A percentile compares a stretch with the other conserved stretches of the same genome.
Conservation (phyloP, 2,888 invertebrate species). For the Hoplodrina blanda region DNA sequence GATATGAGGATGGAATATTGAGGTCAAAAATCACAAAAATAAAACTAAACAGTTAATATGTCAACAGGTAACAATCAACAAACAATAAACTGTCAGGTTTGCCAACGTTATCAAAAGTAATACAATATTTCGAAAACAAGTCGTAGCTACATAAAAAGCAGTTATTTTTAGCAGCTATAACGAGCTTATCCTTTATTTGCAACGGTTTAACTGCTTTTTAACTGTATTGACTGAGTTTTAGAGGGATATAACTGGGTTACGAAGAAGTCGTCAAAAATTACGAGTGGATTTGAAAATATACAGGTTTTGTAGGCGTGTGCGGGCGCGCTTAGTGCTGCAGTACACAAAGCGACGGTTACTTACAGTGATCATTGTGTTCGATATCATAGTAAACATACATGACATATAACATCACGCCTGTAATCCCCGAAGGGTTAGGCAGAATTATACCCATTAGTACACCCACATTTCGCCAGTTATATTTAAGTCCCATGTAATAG, state of each 20-base stretch:
- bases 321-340: background rate
- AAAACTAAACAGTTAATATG: background rate
- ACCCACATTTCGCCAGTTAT: too few relatives aligned
- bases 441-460: too few relatives aligned
- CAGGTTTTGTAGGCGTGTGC: accelerated
- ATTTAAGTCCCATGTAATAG: too few relatives aligned
- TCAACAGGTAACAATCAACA: conserved; percentile 3
- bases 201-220: conserved; percentile 37
- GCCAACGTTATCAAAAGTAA: conserved; percentile 5
- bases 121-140: conserved; percentile 8
- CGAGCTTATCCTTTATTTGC: conserved; percentile 9
- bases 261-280: conserved; percentile 11
- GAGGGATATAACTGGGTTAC: conserved; percentile 26
- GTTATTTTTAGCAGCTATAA: conserved; percentile 34
- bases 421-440: too few relatives aligned
- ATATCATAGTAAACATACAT: too few relatives aligned
- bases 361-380: too few relatives aligned
- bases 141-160: conserved; percentile 17
- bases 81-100: conserved; percentile 1
- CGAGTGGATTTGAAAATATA: conserved; percentile 13
- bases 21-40: background rate
- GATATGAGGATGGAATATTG: too few relatives aligned
- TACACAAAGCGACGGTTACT: too few relatives aligned
- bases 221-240: conserved; percentile 37
- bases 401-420: too few relatives aligned